These are phyloP conservation scores for Pelodytes ibericus DNA, from an alignment of 2,797 vertebrate genomes.

Conservation along the genomic window DNA sequence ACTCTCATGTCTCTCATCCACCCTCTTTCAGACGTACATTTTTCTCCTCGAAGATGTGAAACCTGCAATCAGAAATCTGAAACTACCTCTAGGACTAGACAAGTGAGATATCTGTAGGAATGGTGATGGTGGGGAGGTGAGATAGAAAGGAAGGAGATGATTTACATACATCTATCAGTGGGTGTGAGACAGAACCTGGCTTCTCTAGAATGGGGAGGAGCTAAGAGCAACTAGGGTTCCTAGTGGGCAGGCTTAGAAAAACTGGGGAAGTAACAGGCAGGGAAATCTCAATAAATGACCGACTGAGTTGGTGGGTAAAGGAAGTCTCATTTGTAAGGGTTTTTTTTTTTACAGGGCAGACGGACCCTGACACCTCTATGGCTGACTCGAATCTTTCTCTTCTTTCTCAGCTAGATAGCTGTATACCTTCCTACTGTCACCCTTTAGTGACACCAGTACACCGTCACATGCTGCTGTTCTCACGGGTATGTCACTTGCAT, in stretches of 20 bases:
- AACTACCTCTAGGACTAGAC: slow-evolving; percentile 49
- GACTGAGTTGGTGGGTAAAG: background rate
- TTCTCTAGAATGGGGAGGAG: no score
- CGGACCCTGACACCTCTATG: background rate
- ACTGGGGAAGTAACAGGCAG: background rate
- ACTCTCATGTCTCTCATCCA: slow-evolving; percentile 29
- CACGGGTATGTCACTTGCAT: slow-evolving; percentile 71
- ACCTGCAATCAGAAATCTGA: slow-evolving; percentile 43
- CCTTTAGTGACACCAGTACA: slow-evolving; percentile 76
- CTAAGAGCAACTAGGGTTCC: no score
- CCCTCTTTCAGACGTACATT: slow-evolving; percentile 44
- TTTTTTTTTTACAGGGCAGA: slow-evolving; percentile 6
- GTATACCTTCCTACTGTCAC: slow-evolving; percentile 71
- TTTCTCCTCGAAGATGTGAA: slow-evolving; percentile 36
- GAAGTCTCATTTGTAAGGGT: background rate
- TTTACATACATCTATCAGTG: no score
- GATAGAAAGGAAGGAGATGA: no score
- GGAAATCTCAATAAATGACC: background rate
- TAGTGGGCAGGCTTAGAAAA: no score
- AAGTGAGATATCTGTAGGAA: slow-evolving; percentile 38
- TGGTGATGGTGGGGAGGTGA: slow-evolving; percentile 11
- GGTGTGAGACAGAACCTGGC: background rate
- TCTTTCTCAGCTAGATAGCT: slow-evolving; percentile 61
- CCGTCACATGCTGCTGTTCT: slow-evolving; percentile 77
- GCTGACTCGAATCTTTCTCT: slow-evolving; percentile 54